Evolutionary conservation across 2,113 vertebrate genomes (phyloP).

Genomic region (Patagioenas fasciata): DNA sequence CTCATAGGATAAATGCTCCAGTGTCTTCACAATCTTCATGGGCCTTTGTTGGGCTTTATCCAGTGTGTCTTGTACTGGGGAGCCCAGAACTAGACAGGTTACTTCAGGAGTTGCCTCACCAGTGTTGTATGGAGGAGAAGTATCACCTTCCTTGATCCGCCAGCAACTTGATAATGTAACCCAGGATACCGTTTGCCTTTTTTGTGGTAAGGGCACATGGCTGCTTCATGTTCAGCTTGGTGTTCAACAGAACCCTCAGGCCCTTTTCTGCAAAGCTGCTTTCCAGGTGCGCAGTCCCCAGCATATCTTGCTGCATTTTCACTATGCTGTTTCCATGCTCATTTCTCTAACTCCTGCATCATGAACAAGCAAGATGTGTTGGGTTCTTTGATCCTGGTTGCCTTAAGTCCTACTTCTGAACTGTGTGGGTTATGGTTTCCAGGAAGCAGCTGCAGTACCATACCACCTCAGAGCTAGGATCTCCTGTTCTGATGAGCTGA

Average conservation of each 20-base stretch:
- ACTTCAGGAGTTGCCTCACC: background rate
- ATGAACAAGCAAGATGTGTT: background rate
- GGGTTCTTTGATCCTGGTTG: background rate
- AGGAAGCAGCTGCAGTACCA: background rate
- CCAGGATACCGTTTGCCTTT: background rate
- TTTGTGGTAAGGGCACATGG: background rate
- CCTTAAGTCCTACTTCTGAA: background rate
- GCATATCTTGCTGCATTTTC: accelerated
- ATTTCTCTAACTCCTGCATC: background rate
- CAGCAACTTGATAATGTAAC: background rate
- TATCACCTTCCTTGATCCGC: background rate
- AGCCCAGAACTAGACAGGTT: background rate
- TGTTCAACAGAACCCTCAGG: background rate
- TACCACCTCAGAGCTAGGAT: background rate
- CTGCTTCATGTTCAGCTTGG: background rate
- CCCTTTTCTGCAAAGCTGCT: background rate
- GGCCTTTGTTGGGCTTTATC: background rate
- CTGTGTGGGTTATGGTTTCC: background rate
- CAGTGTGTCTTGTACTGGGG: background rate
- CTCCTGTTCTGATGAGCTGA: background rate
- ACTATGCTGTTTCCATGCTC: background rate
- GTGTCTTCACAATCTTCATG: background rate
- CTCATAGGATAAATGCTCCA: background rate
- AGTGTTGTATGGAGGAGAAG: background rate
- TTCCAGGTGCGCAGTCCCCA: background rate